Conservation (phyloP, 2,113 vertebrate genomes). For the Clarias gariepinus region DNA sequence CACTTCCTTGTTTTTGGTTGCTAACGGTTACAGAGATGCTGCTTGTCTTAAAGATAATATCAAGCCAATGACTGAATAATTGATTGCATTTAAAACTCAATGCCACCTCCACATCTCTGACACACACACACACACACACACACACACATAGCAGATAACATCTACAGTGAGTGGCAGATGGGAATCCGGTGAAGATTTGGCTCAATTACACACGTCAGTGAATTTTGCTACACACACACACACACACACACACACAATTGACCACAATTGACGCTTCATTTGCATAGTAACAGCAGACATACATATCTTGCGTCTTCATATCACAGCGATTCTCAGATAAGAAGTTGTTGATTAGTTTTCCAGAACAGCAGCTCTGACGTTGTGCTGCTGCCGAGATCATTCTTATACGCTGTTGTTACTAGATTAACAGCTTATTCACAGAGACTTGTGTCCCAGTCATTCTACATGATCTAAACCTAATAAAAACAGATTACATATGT, state of each 20-base stretch:
- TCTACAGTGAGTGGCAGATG: slow-evolving; percentile 17
- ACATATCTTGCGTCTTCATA: not conserved
- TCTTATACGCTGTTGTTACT: not conserved
- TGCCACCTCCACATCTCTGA: slow-evolving; percentile 5
- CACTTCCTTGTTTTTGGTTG: slow-evolving; percentile 1
- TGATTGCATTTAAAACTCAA: slow-evolving; percentile 41
- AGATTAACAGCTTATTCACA: not conserved
- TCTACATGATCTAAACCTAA: not conserved
- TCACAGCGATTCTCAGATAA: not conserved
- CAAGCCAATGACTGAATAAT: slow-evolving; percentile 34
- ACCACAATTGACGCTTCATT: not conserved
- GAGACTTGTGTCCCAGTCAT: not conserved
- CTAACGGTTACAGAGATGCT: slow-evolving; percentile 16
- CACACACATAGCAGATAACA: slow-evolving; percentile 28
- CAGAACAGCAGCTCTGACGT: not conserved
- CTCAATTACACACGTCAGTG: slow-evolving; percentile 4
- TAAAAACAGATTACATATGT: not conserved
- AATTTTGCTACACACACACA: slow-evolving; percentile 18
- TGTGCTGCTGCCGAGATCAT: not conserved
- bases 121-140: not conserved
- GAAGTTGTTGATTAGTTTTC: not conserved
- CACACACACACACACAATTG: too few relatives aligned
- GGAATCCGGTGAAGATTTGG: slow-evolving; percentile 21
- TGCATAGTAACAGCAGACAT: not conserved
- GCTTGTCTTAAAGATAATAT: slow-evolving; percentile 18